A percentile compares a stretch with the other conserved stretches of the same genome.
phyloP scores from a whole-genome alignment of 2,113 vertebrate species.

The Rhodinocichla rosea region DNA sequence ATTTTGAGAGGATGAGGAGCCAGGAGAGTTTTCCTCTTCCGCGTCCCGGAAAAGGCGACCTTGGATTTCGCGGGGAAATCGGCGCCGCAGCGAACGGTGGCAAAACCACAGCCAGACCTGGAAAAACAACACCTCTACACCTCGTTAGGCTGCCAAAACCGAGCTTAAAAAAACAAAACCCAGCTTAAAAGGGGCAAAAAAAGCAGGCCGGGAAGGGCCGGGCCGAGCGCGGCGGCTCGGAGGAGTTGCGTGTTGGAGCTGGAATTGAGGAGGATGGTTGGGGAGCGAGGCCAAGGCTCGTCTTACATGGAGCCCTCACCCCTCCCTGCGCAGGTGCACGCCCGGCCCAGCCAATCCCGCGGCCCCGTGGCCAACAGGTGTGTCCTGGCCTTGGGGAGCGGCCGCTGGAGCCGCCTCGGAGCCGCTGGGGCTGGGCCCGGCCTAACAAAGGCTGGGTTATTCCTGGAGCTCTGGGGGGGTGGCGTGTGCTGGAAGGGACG shows the following conservation, averaged over 20 bases:
- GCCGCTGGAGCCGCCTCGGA: conserved; percentile 54
- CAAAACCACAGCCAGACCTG: not conserved
- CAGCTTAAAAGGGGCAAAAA: not conserved
- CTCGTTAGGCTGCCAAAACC: not conserved
- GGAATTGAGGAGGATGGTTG: conserved; percentile 81
- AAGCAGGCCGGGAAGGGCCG: not conserved
- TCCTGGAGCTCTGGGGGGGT: accelerated
- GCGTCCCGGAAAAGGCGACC: conserved; percentile 20
- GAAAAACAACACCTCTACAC: not conserved
- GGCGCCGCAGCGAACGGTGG: not conserved
- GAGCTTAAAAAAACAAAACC: not conserved
- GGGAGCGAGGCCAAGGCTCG: conserved; percentile 85
- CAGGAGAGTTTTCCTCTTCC: not conserved
- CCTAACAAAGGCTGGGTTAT: not conserved
- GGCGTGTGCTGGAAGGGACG: accelerated
- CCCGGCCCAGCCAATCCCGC: conserved; percentile 86
- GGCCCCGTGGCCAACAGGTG: conserved; percentile 84
- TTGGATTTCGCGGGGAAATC: not conserved
- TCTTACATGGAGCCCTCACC: conserved; percentile 91
- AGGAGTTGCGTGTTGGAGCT: conserved; percentile 76
- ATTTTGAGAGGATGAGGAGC: not conserved
- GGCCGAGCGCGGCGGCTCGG: not conserved
- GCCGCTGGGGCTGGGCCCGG: not conserved
- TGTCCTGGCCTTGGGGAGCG: conserved; percentile 81
- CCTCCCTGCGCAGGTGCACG: conserved; percentile 93